These are phyloP conservation scores for Pelobates cultripes DNA, from an alignment of 2,797 vertebrate genomes.

Conservation along the genomic window DNA sequence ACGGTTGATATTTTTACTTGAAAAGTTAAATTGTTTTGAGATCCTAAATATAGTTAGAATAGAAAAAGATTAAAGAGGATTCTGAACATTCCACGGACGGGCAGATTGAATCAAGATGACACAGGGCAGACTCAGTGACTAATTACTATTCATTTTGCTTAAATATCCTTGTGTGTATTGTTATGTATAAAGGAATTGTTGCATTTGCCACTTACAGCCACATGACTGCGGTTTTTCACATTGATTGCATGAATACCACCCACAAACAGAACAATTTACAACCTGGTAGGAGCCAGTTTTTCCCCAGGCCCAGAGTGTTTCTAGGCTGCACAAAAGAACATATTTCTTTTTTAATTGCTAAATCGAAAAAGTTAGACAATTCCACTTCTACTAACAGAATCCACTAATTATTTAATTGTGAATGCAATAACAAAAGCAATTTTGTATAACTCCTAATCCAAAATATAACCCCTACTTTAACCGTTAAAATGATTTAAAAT, in stretches of 20 bases:
- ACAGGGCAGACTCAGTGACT: background rate
- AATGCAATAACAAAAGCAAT: too few relatives aligned
- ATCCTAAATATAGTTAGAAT: slow-evolving; percentile 23
- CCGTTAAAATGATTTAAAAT: too few relatives aligned
- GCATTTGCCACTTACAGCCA: slow-evolving; percentile 21
- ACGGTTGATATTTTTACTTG: slow-evolving; percentile 31
- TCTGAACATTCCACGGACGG: slow-evolving; percentile 22
- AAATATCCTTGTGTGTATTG: background rate
- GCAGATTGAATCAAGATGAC: slow-evolving; percentile 27
- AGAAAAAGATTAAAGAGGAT: slow-evolving; percentile 34
- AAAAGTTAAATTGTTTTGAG: slow-evolving; percentile 26
- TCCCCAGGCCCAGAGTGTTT: slow-evolving; percentile 26
- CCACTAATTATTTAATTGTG: too few relatives aligned
- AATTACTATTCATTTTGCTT: slow-evolving; percentile 26
- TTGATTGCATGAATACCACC: slow-evolving; percentile 42
- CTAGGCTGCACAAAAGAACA: background rate
- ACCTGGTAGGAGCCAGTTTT: slow-evolving; percentile 15
- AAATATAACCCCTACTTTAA: too few relatives aligned
- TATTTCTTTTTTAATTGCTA: background rate
- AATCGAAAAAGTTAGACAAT: background rate
- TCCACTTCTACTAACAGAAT: too few relatives aligned
- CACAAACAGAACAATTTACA: slow-evolving; percentile 22
- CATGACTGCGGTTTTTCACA: slow-evolving; percentile 37
- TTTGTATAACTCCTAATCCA: too few relatives aligned
- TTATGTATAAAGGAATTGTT: background rate